Evolutionary conservation across 2,113 vertebrate genomes (phyloP), one percentile per base, ranked within the genome.

Genomic region (Orycteropus afer): DNA sequence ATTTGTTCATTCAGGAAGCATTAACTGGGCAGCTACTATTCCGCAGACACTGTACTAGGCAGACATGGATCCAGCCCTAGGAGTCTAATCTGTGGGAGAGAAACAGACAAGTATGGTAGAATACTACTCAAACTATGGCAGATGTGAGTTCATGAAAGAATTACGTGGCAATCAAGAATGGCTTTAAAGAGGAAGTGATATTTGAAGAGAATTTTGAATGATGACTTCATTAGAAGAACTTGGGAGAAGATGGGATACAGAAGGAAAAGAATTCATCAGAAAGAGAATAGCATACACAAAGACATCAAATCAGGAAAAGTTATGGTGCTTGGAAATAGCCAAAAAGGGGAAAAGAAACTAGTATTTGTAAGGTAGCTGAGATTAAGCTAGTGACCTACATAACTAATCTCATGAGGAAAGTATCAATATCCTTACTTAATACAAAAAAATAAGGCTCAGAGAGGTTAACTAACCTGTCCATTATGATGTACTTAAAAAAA

Each of bases 381-480:
- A 85, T 29, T 81, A 9, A 0, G 67, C 29, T 15, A 57, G 34
- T 76, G 55, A 27, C 37, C 80, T 88, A 42, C 0, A 6, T n/a
- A 91, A 95, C 2, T 76, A 87, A 91, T 82, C 59, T 76, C 57
- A 74, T 67, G 57, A 81, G 9, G 86, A 86, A 87, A 94, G 23
- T 55, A 83, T 93, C 55, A 82, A 47, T 80, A 91, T 25, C 57
- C 7, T 22, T 71, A 78, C 29, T 67, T 65, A 27, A 81, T 20
- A 91, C 3, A 95, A 45, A 65, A 69, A 92, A 77, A 11, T 55
- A 40, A 83, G 59, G 17, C n/a, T n/a, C 69, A 80, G 29, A 86
- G 34, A 84, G 23, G 27, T 85, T 34, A 92, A 80, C 73, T 42
- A 77, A 59, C 34, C 25, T 81, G 4, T 77, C 27, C 29, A 83